A percentile compares a stretch with the other conserved stretches of the same genome.
phyloP scores from a whole-genome alignment of 2,888 invertebrate species.

The Seladonia tumulorum region DNA sequence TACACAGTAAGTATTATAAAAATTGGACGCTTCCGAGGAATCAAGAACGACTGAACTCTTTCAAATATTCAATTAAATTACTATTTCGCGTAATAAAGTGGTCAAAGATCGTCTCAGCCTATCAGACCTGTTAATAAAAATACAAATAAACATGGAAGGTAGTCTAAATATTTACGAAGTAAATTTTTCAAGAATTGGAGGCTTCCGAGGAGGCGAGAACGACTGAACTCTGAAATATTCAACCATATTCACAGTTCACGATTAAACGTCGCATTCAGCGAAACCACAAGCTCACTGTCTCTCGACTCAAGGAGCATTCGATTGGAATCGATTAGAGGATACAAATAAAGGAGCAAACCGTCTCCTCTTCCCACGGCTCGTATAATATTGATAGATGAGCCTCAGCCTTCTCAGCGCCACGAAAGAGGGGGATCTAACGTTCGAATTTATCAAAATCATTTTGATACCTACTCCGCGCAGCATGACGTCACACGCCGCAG shows the following conservation, averaged over 20 bases:
- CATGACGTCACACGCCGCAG: constrained; percentile 78
- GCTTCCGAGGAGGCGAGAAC: neutral
- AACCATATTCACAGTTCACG: neutral
- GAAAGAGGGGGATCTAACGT: constrained; percentile 68
- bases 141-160: neutral
- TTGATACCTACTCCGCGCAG: constrained; percentile 76
- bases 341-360: constrained; percentile 58
- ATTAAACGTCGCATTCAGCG: constrained; percentile 4
- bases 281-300: constrained; percentile 15
- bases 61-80: no score
- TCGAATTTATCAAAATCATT: constrained; percentile 80
- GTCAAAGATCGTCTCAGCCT: neutral
- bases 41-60: no score
- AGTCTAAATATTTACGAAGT: neutral
- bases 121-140: neutral
- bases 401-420: constrained; percentile 62
- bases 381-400: constrained; percentile 81
- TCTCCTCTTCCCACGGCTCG: constrained; percentile 72
- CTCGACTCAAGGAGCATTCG: constrained; percentile 40
- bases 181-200: neutral
- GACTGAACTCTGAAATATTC: neutral
- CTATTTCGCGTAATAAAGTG: no score
- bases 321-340: constrained; percentile 68
- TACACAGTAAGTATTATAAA: no score
- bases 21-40: no score